These are phyloP conservation scores for Choristoneura rosaceana DNA, from an alignment of 2,888 invertebrate species.

Conservation along the genomic window DNA sequence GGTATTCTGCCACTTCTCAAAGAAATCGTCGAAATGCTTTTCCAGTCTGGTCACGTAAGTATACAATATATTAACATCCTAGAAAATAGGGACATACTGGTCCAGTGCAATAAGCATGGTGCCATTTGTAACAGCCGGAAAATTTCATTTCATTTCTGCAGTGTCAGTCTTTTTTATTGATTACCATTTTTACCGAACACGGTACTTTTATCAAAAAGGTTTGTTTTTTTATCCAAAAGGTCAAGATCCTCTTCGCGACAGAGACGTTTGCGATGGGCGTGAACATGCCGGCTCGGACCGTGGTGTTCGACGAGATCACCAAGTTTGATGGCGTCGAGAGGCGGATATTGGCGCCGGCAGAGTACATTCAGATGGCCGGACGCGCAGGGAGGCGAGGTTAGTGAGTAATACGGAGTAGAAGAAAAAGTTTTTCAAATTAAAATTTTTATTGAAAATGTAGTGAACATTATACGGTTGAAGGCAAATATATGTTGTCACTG, in stretches of 20 bases:
- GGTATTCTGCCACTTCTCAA: conserved; percentile 99
- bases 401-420: neutral
- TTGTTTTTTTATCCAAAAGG: conserved; percentile 54
- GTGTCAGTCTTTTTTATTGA: too few relatives aligned
- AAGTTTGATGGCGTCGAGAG: conserved; percentile 96
- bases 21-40: conserved; percentile 99
- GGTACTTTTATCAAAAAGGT: too few relatives aligned
- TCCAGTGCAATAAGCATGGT: too few relatives aligned
- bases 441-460: too few relatives aligned
- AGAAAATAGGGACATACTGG: too few relatives aligned
- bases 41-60: conserved; percentile 96
- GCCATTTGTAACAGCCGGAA: too few relatives aligned
- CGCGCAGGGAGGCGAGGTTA: conserved; percentile 96
- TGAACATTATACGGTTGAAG: too few relatives aligned
- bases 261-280: conserved; percentile 99
- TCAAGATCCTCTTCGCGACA: conserved; percentile 97
- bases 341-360: conserved; percentile 93
- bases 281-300: conserved; percentile 99
- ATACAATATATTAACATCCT: neutral
- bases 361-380: conserved; percentile 99
- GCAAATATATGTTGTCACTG: too few relatives aligned
- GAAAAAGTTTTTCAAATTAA: too few relatives aligned
- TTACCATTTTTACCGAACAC: too few relatives aligned
- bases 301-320: conserved; percentile 95
- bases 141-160: too few relatives aligned